phyloP scores from a whole-genome alignment of 2,113 vertebrate species.

The Candoia aspera region DNA sequence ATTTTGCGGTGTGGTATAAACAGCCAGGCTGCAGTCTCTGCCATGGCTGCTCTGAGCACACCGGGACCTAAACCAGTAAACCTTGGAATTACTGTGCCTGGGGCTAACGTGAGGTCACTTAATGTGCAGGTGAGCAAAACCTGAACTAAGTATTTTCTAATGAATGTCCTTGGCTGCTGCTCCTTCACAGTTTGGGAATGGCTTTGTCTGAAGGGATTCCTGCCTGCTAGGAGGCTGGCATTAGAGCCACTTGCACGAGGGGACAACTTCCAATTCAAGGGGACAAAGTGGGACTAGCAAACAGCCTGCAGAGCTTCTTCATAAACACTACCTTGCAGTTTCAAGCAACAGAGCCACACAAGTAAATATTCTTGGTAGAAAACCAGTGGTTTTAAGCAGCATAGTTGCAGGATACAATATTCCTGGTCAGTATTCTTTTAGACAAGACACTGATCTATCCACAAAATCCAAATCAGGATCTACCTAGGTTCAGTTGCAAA shows the following conservation, averaged over 20 bases:
- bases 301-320: background rate
- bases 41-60: constrained; percentile 33
- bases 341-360: background rate
- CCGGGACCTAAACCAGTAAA: background rate
- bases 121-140: background rate
- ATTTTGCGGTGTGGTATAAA: constrained; percentile 37
- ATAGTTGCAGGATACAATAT: background rate
- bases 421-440: background rate
- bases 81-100: constrained; percentile 11
- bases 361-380: background rate
- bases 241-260: background rate
- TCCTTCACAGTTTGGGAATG: background rate
- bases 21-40: constrained; percentile 20
- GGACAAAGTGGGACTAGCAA: background rate
- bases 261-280: background rate
- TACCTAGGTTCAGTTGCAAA: background rate
- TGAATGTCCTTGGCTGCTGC: background rate
- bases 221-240: background rate
- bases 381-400: background rate
- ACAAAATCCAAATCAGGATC: background rate
- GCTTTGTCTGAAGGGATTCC: background rate
- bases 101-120: background rate
- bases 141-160: background rate
- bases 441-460: background rate
- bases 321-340: background rate